These are phyloP conservation scores for Jaculus jaculus DNA, from an alignment of 2,113 vertebrate species.

Conservation along the genomic window DNA sequence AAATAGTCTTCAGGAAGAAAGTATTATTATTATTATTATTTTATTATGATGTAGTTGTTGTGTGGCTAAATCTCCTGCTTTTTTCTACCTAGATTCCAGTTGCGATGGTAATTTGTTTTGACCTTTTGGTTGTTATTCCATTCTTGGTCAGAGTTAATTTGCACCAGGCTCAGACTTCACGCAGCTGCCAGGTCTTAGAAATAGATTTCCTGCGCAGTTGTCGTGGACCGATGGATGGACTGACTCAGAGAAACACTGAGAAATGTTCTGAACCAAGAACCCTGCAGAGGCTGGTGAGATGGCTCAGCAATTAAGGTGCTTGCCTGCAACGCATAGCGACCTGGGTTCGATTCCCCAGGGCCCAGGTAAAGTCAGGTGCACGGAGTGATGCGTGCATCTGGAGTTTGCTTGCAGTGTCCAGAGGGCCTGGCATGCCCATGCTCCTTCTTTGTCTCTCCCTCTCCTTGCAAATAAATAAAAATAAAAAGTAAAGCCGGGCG, in stretches of 20 bases:
- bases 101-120: not conserved
- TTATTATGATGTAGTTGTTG: not conserved
- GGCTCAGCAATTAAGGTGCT: too few species aligned
- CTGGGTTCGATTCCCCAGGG: too few species aligned
- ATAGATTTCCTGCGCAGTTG: not conserved
- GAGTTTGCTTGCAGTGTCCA: too few species aligned
- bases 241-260: not conserved
- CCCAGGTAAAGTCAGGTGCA: too few species aligned
- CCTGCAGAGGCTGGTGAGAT: too few species aligned
- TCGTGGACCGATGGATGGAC: not conserved
- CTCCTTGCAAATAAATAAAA: too few species aligned
- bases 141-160: constrained; percentile 52
- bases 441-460: too few species aligned
- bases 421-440: too few species aligned
- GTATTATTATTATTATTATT: not conserved
- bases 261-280: not conserved
- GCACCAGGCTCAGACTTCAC: not conserved
- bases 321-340: too few species aligned
- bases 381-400: too few species aligned
- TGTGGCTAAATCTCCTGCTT: not conserved
- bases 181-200: not conserved
- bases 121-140: constrained; percentile 3
- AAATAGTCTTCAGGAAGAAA: not conserved
- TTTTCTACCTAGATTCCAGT: not conserved
- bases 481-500: too few species aligned